Conservation (phyloP, 1,140 invertebrate species). For the Drosophila arawakana region DNA sequence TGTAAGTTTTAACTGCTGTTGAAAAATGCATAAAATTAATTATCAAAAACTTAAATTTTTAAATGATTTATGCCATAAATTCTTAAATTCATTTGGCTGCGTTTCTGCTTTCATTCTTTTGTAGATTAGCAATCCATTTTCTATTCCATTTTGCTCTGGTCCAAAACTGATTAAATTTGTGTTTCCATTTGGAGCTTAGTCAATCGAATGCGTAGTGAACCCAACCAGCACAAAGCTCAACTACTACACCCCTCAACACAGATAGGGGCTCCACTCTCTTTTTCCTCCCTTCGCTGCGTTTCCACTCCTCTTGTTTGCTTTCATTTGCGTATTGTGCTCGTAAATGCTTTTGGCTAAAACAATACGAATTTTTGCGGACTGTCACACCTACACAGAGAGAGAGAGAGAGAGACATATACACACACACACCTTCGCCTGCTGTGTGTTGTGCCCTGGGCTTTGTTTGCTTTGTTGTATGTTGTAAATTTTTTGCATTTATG, state of each 20-base stretch:
- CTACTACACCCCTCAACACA: not conserved
- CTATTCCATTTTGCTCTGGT: not conserved
- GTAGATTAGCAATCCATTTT: not conserved
- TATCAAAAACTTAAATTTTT: too few species aligned
- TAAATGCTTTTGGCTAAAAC: conserved; percentile 23
- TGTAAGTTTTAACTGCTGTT: too few species aligned
- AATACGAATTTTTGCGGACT: conserved; percentile 43
- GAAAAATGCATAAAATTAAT: too few species aligned
- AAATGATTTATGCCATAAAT: too few species aligned
- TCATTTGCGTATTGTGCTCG: conserved; percentile 26
- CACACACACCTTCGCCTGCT: conserved; percentile 5
- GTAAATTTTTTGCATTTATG: conserved; percentile 36
- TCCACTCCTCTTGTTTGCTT: conserved; percentile 1
- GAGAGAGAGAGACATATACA: not conserved
- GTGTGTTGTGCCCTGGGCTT: conserved; percentile 4
- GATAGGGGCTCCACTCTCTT: not conserved
- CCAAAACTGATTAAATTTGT: conserved; percentile 6
- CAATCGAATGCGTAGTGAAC: conserved; percentile 6
- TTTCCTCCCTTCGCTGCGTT: not conserved
- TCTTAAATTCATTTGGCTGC: too few species aligned
- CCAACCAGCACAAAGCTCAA: not conserved
- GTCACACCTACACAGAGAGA: conserved; percentile 29
- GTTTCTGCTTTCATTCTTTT: too few species aligned
- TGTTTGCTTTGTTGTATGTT: conserved; percentile 22
- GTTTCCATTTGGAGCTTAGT: not conserved